These are phyloP conservation scores for Neodiprion virginianus DNA, from an alignment of 1,140 invertebrate species.

Conservation along the genomic window DNA sequence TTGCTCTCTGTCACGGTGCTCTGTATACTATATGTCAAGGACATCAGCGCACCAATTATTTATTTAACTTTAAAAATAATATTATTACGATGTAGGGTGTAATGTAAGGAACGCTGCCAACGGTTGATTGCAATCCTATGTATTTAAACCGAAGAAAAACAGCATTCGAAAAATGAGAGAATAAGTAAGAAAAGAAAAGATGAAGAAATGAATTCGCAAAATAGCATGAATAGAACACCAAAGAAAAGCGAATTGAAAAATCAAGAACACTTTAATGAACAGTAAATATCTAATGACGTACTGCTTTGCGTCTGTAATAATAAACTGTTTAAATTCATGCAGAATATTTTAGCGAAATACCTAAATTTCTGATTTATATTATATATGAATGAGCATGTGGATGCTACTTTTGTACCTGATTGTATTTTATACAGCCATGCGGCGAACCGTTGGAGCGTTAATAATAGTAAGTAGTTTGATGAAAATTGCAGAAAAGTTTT, in stretches of 20 bases:
- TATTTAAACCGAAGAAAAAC: slow-evolving; percentile 6
- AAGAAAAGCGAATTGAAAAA: neutral
- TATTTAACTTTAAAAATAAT: neutral
- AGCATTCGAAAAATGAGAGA: too few relatives aligned
- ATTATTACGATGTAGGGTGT: neutral
- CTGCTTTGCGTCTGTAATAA: neutral
- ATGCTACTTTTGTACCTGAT: slow-evolving; percentile 55
- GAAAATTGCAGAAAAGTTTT: slow-evolving; percentile 6
- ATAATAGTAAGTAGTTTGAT: slow-evolving; percentile 3
- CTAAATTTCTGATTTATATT: neutral
- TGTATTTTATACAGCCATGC: slow-evolving; percentile 32
- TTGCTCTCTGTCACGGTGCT: slow-evolving; percentile 13
- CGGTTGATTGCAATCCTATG: slow-evolving; percentile 12
- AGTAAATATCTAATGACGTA: neutral
- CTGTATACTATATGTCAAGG: neutral
- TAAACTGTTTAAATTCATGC: neutral
- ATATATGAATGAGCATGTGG: neutral
- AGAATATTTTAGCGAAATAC: neutral
- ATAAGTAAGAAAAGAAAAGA: too few relatives aligned
- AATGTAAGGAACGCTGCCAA: slow-evolving; percentile 7
- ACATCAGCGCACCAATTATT: slow-evolving; percentile 2
- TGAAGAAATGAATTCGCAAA: neutral
- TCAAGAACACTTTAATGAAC: neutral
- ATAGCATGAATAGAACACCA: neutral
- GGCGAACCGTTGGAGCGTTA: slow-evolving; percentile 9